These are phyloP conservation scores for Notothenia coriiceps DNA, from an alignment of 2,113 vertebrate species.

Conservation along the genomic window DNA sequence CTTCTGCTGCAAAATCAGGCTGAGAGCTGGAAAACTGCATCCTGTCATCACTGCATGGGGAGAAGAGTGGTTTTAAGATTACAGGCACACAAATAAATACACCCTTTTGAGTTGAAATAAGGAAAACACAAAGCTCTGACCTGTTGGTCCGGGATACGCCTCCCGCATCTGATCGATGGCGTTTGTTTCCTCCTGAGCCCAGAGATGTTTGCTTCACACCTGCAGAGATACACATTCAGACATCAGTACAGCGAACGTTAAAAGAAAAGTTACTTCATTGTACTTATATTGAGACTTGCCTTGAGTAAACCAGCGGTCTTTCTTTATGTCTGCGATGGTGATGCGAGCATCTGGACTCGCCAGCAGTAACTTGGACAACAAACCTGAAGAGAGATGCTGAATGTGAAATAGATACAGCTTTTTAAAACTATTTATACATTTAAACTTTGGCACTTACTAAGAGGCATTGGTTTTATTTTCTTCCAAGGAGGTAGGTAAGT, in stretches of 20 bases:
- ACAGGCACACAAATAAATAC: background rate
- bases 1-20: constrained; percentile 85
- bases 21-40: constrained; percentile 92
- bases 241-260: background rate
- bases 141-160: constrained; percentile 49
- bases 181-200: constrained; percentile 61
- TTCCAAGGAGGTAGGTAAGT: constrained; percentile 95
- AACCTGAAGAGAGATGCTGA: constrained; percentile 78
- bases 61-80: background rate
- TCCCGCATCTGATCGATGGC: constrained; percentile 45
- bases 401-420: background rate
- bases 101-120: background rate
- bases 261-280: background rate
- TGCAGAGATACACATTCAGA: constrained; percentile 29
- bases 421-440: too few species aligned
- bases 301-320: constrained; percentile 91
- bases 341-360: constrained; percentile 87
- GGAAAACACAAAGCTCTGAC: constrained; percentile 29
- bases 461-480: constrained; percentile 90
- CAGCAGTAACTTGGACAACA: constrained; percentile 92
- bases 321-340: constrained; percentile 89
- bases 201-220: constrained; percentile 54
- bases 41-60: constrained; percentile 86
- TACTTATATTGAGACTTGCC: constrained; percentile 49
- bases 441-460: constrained; percentile 65